phyloP scores from a whole-genome alignment of 2,888 invertebrate species.

The Bursaphelenchus okinawaensis region DNA sequence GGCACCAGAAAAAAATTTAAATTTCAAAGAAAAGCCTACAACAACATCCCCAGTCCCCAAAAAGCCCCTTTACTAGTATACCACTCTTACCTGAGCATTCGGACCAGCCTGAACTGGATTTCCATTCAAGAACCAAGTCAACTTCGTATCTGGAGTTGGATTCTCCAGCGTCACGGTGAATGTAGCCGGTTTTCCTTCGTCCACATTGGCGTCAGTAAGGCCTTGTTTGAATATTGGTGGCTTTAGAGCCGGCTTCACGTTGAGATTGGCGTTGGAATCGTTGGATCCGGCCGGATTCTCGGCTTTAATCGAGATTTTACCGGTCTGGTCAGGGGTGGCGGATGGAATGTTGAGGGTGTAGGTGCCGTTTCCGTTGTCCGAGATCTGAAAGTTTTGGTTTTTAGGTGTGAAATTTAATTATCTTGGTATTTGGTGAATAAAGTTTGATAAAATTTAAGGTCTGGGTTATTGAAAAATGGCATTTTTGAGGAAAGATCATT shows the following conservation, averaged over 20 bases:
- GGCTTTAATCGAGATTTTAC: slow-evolving; percentile 36
- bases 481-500: no score
- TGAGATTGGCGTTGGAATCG: slow-evolving; percentile 47
- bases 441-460: no score
- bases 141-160: slow-evolving; percentile 33
- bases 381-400: slow-evolving; percentile 30
- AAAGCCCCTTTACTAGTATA: no score
- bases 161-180: slow-evolving; percentile 35
- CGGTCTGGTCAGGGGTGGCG: slow-evolving; percentile 69
- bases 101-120: slow-evolving; percentile 31
- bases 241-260: slow-evolving; percentile 30
- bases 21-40: no score
- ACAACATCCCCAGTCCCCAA: no score
- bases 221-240: slow-evolving; percentile 78
- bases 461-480: no score
- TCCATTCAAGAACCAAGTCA: slow-evolving; percentile 46
- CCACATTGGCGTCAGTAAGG: slow-evolving; percentile 74
- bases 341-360: slow-evolving; percentile 68
- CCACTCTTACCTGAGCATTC: slow-evolving; percentile 28
- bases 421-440: no score
- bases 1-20: no score
- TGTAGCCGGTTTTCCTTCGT: slow-evolving; percentile 68
- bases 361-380: slow-evolving; percentile 38
- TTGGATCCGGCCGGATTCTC: slow-evolving; percentile 41
- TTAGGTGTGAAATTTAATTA: not conserved